A percentile compares a stretch with the other conserved stretches of the same genome.
Evolutionary conservation across 53 echinoderm and acorn worm species (phyloP).

Genomic region (Actinopyga echinites): DNA sequence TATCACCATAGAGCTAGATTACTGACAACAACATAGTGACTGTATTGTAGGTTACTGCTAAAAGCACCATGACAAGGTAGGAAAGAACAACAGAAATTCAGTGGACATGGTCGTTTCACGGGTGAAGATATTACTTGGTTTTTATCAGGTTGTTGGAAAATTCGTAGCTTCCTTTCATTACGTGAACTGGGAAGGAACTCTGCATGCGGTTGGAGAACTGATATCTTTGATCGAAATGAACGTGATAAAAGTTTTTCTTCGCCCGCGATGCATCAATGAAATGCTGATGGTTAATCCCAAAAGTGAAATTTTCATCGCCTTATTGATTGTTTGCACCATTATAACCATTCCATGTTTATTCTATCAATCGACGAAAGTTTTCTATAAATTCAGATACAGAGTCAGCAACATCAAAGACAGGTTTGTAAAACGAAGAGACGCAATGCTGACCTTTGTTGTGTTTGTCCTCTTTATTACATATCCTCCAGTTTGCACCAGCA

Average conservation of each 20-base stretch:
- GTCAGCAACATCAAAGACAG: not conserved
- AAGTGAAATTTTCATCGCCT: not conserved
- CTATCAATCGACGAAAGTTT: not conserved
- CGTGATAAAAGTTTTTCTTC: not conserved
- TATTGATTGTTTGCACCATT: not conserved
- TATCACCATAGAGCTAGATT: too few species aligned
- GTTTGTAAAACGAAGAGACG: not conserved
- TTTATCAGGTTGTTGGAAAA: slow-evolving; percentile 12
- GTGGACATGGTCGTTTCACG: not conserved
- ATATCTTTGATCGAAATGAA: not conserved
- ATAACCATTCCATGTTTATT: not conserved
- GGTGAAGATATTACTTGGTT: not conserved
- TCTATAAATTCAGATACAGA: not conserved
- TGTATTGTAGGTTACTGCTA: too few species aligned
- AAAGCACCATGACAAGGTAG: too few species aligned
- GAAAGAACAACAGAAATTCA: not conserved
- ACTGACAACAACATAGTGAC: too few species aligned
- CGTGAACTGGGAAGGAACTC: not conserved
- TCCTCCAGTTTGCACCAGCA: not conserved
- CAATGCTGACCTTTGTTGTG: not conserved
- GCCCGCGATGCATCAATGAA: not conserved
- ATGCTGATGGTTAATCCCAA: not conserved
- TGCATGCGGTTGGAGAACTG: not conserved
- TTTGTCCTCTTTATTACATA: not conserved
- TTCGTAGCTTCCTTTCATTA: not conserved